Evolutionary conservation across 2,797 vertebrate genomes (phyloP).

Genomic region (Lacerta agilis): DNA sequence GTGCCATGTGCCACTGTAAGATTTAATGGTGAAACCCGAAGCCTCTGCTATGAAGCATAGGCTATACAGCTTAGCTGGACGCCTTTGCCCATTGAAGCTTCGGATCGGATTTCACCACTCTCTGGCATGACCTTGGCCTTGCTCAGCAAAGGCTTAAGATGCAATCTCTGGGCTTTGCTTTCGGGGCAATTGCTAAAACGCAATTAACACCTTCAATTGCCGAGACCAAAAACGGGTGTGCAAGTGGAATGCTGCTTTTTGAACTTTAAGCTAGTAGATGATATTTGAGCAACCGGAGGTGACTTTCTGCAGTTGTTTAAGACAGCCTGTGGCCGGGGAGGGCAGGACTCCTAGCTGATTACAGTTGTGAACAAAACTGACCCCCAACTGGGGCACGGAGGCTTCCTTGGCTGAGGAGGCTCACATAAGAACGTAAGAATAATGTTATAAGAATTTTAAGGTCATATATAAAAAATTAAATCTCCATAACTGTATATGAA

Average conservation of each 20-base stretch:
- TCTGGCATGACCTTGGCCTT: constrained; percentile 22
- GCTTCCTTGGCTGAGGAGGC: neutral
- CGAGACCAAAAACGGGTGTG: neutral
- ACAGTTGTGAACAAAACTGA: neutral
- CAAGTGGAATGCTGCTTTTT: constrained; percentile 1
- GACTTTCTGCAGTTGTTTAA: neutral
- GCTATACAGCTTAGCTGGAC: neutral
- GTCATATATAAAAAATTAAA: too few species aligned
- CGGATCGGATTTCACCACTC: constrained; percentile 16
- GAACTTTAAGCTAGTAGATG: neutral
- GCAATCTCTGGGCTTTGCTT: neutral
- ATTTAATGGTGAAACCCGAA: neutral
- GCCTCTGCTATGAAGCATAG: constrained; percentile 7
- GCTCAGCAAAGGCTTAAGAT: neutral
- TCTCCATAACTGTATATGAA: too few species aligned
- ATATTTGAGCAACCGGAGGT: neutral
- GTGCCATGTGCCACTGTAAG: neutral
- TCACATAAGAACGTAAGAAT: neutral
- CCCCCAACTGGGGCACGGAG: neutral
- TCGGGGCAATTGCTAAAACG: neutral
- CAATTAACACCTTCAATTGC: neutral
- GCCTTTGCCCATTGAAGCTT: constrained; percentile 14
- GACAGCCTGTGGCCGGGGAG: neutral
- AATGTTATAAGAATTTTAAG: too few species aligned
- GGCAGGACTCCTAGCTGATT: neutral